Base-by-base conservation (phyloP, 2,113 vertebrate genomes). In the Neopipo cinnamomea region DNA sequence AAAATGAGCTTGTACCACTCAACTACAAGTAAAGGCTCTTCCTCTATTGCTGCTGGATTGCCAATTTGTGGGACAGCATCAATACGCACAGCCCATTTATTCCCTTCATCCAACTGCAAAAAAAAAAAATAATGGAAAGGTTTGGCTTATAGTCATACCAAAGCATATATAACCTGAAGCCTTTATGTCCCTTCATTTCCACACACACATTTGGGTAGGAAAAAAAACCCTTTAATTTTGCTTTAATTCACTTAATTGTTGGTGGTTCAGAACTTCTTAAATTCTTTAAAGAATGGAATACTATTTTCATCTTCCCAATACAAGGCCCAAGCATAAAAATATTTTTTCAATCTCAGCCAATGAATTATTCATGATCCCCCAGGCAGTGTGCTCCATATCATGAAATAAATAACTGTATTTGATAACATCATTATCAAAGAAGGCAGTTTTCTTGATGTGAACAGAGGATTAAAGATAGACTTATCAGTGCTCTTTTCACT, bases 401-500 rank as follows among this genome's bases (percentile, higher is more conserved):
- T 85, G 93, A 95, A 95, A 97, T 95, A 97, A 96, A 96, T 96
- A 97, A 95, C 56, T 88, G 59, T 66, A 92, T 97, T 96, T 95
- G 91, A 96, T 96, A 96, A 96, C 0, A 67, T 93, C 93, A 95
- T 96, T 94, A 95, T 94, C 91, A 96, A 96, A 95, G 81, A 94
- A 92, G 89, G 74, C 35, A 12, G 56, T 94, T 90, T 91, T 81
- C 76, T 77, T 90, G 78, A 92, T 93, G 82, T 93, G 90, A 95
- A 61, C 75, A 88, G 68, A 94, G 52, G 46, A 86, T 80, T 90
- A 85, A 81, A 92, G 72, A 90, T 35, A 88, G n/a, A 79, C 31
- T 78, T 93, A 83, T 61, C 47, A 67, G 35, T 71, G 49, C 9
- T 85, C 68, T 84, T 93, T 93, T 94, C 78, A 35, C 25, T 89